Base-by-base conservation (phyloP, 2,113 vertebrate species). In the Oncorhynchus keta region DNA sequence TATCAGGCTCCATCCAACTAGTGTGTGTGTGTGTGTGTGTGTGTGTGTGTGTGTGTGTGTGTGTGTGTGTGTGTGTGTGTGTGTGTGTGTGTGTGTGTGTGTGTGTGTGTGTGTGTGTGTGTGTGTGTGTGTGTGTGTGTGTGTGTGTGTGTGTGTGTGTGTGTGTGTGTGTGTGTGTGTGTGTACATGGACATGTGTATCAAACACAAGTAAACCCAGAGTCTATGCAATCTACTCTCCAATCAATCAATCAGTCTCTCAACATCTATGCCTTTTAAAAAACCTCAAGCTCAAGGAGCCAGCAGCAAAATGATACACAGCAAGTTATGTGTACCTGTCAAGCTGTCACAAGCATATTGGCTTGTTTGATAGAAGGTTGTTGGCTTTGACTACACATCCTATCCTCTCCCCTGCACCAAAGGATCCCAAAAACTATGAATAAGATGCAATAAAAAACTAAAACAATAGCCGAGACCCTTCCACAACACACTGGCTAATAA, bases 351-450 rank as follows among this genome's bases (percentile, higher is more conserved):
- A 68, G 68, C 66, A 75, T 68, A 76, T 16, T 67, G 20, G 77
- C 76, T 82, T 73, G 73, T 89, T 88, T 89, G 82, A 72, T 69
- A 72, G 76, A 83, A 87, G 85, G 78, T 66, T 83, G 22, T 81
- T 75, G 76, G 78, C 76, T 75, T 87, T 77, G 76, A 79, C 79
- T 70, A 82, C 82, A 81, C 66, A 83, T 65, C 78, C 73, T 80
- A 82, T 68, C 79, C 83, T 83, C 82, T 79, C 83, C 70, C 80
- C 79, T 76, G 73, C 79, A 89, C 81, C 76, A 90, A 81, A 85
- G 74, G 70, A 61, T 71, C 66, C 11, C 32, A 80, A 85, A 81
- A 83, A 83, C 77, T 64, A 83, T 72, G 68, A 18, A 55, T 16
- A 16, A 85, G 62, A 85, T 66, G 73, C 83, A 73, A 73, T 45